These are phyloP conservation scores for Sebastes glaucus DNA, from an alignment of 2,797 vertebrate species.

Conservation along the genomic window DNA sequence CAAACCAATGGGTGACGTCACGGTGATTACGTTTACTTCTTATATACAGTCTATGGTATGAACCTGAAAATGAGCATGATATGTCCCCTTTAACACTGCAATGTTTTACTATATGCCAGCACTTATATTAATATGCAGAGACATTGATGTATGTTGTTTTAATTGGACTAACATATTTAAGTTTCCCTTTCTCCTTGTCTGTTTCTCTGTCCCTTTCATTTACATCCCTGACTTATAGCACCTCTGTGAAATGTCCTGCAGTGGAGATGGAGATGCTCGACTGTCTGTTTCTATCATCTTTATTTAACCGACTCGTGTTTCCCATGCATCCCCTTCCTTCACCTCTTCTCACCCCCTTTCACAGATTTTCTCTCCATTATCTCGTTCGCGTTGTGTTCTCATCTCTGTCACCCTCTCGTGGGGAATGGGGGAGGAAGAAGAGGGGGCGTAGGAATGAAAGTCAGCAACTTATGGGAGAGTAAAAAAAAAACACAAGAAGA, in stretches of 20 bases:
- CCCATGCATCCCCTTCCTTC: constrained; percentile 7
- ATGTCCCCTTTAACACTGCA: background rate
- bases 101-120: constrained; percentile 11
- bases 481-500: constrained; percentile 11
- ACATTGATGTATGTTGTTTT: background rate
- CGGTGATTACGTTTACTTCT: rapidly evolving
- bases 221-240: constrained; percentile 2
- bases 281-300: constrained; percentile 58
- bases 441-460: constrained; percentile 52
- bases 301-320: constrained; percentile 35
- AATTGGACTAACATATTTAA: background rate
- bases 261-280: background rate
- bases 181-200: background rate
- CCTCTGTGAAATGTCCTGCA: constrained; percentile 19
- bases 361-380: constrained; percentile 72
- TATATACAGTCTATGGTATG: too few species aligned
- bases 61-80: too few species aligned
- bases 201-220: background rate
- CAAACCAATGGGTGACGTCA: too few species aligned
- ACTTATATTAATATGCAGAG: background rate
- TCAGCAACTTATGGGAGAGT: constrained; percentile 36
- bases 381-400: constrained; percentile 59
- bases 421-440: constrained; percentile 62
- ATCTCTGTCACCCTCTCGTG: constrained; percentile 68
- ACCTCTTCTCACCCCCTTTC: constrained; percentile 42